These are phyloP conservation scores for Smutsia gigantea DNA, from an alignment of 2,797 vertebrate species.

Conservation along the genomic window DNA sequence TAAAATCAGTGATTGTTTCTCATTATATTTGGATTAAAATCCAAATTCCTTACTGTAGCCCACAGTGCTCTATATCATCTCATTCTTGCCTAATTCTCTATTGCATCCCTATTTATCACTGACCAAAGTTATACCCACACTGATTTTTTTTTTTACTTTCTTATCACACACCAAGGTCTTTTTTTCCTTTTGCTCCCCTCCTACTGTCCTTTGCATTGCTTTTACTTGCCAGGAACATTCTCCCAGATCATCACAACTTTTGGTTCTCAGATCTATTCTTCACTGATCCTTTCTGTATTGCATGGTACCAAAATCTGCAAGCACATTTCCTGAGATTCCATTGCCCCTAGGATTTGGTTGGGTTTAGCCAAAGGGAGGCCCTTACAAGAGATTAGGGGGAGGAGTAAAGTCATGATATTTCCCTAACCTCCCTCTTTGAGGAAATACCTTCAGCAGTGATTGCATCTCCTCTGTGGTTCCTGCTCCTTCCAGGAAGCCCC, in stretches of 20 bases:
- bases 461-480: not conserved
- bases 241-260: not conserved
- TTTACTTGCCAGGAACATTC: not conserved
- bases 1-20: not conserved
- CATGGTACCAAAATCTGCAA: not conserved
- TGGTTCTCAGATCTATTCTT: not conserved
- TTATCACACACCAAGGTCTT: not conserved
- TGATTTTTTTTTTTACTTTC: not conserved
- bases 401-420: not conserved
- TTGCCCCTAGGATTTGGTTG: not conserved
- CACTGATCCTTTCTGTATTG: not conserved
- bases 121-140: not conserved
- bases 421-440: not conserved
- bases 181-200: not conserved
- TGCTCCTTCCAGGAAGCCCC: not conserved
- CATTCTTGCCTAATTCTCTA: accelerated
- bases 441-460: not conserved
- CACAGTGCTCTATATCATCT: accelerated
- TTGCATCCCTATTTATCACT: not conserved
- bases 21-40: not conserved
- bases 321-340: not conserved
- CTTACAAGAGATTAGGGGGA: not conserved
- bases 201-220: not conserved
- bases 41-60: not conserved
- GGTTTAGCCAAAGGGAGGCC: not conserved